Percentiles rank a stretch among this genome's conserved stretches.
phyloP scores from a whole-genome alignment of 2,113 vertebrate species.

The Alligator mississippiensis region DNA sequence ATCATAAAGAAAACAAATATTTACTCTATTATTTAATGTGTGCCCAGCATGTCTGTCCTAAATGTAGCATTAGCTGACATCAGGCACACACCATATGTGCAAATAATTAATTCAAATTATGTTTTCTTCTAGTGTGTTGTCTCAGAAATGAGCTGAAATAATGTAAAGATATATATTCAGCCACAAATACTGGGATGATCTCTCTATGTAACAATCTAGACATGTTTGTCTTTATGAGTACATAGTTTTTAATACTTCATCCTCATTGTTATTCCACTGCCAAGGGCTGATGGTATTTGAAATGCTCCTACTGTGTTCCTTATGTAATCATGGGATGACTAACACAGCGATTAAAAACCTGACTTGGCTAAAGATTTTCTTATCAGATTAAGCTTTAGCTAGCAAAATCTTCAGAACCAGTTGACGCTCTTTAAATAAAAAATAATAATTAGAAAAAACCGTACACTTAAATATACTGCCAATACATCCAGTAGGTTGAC shows the following conservation, averaged over 20 bases:
- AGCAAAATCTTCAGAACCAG: slow-evolving; percentile 25
- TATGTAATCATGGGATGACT: slow-evolving; percentile 78
- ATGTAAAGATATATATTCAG: slow-evolving; percentile 69
- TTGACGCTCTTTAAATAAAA: not conserved
- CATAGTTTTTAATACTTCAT: slow-evolving; percentile 52
- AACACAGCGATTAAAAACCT: slow-evolving; percentile 71
- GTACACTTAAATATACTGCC: not conserved
- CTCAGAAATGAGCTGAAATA: slow-evolving; percentile 74
- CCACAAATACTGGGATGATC: slow-evolving; percentile 49
- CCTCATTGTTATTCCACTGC: slow-evolving; percentile 75
- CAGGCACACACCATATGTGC: slow-evolving; percentile 78
- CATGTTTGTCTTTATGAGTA: slow-evolving; percentile 60
- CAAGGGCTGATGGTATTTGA: slow-evolving; percentile 75
- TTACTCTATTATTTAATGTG: slow-evolving; percentile 82
- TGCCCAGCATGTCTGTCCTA: slow-evolving; percentile 81
- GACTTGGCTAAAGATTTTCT: slow-evolving; percentile 68
- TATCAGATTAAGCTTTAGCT: slow-evolving; percentile 48
- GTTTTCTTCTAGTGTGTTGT: slow-evolving; percentile 73
- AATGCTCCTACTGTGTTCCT: slow-evolving; percentile 72
- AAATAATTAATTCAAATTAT: slow-evolving; percentile 84
- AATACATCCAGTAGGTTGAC: not conserved
- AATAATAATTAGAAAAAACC: not conserved
- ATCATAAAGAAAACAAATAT: slow-evolving; percentile 85
- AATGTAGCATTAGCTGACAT: slow-evolving; percentile 82
- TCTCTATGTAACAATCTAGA: slow-evolving; percentile 54